phyloP scores from a whole-genome alignment of 1,140 invertebrate genomes.

The Euborellia annulipes region DNA sequence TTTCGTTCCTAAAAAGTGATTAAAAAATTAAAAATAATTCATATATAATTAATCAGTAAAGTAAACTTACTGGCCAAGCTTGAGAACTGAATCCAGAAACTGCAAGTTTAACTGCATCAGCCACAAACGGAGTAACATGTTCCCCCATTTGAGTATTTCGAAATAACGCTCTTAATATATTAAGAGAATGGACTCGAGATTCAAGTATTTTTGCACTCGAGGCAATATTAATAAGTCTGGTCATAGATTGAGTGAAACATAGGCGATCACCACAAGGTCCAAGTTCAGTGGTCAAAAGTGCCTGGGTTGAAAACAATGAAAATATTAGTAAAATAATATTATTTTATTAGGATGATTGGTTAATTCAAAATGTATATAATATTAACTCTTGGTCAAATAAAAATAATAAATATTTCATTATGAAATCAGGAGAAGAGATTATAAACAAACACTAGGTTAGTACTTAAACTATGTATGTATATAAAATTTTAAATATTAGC shows the following conservation, averaged over 20 bases:
- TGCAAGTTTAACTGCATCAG: slow-evolving; percentile 51
- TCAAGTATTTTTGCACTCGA: slow-evolving; percentile 16
- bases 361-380: too few relatives aligned
- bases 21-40: slow-evolving; percentile 7
- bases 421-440: too few relatives aligned
- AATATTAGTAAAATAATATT: too few relatives aligned
- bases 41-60: slow-evolving; percentile 5
- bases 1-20: slow-evolving; percentile 62
- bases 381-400: too few relatives aligned
- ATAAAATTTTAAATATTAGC: too few relatives aligned
- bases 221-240: slow-evolving; percentile 22
- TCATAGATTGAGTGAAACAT: slow-evolving; percentile 45
- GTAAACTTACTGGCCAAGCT: slow-evolving; percentile 56
- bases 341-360: too few relatives aligned
- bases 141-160: slow-evolving; percentile 59
- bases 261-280: slow-evolving; percentile 31
- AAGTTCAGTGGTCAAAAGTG: slow-evolving; percentile 52
- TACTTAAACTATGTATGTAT: too few relatives aligned
- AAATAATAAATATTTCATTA: too few relatives aligned
- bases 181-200: slow-evolving; percentile 61
- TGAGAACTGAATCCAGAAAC: slow-evolving; percentile 54
- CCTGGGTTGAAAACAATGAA: slow-evolving; percentile 31
- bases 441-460: too few relatives aligned
- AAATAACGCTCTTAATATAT: slow-evolving; percentile 69
- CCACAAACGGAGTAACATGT: slow-evolving; percentile 50